A percentile compares a stretch with the other conserved stretches of the same genome.
Evolutionary conservation across 2,113 vertebrate genomes (phyloP).

Genomic region (Eulemur macaco): DNA sequence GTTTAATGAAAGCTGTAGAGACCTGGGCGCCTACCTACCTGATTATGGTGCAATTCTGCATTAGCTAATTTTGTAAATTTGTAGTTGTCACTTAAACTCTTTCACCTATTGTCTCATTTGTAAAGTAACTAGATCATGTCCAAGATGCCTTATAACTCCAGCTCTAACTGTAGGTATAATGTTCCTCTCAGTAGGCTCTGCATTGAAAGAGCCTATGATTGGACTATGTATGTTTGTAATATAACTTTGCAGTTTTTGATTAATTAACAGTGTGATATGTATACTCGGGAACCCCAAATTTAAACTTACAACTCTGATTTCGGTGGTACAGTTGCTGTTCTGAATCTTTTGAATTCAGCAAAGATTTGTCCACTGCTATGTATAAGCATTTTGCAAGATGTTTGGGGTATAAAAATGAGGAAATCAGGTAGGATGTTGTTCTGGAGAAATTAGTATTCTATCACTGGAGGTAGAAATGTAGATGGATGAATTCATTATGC

Average conservation of each 20-base stretch:
- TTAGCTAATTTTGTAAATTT: background rate
- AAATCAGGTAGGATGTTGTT: background rate
- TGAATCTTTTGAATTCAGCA: background rate
- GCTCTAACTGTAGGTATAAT: background rate
- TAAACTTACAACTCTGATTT: background rate
- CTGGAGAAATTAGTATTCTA: background rate
- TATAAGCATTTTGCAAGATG: background rate
- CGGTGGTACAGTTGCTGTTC: background rate
- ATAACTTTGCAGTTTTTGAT: background rate
- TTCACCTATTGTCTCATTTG: background rate
- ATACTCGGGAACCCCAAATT: background rate
- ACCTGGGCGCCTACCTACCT: accelerated
- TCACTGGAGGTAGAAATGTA: background rate
- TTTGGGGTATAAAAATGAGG: background rate
- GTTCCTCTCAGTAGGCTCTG: background rate
- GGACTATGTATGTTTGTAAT: background rate
- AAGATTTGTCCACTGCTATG: background rate
- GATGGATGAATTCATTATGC: background rate
- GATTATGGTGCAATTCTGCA: background rate
- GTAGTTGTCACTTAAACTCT: background rate
- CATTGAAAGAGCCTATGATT: background rate
- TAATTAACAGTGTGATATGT: background rate
- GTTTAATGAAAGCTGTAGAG: background rate
- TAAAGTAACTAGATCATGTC: background rate
- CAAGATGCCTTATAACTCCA: background rate